Evolutionary conservation across 2,797 vertebrate species (phyloP), one percentile per base, ranked within the genome.

Genomic region (Fratercula arctica): DNA sequence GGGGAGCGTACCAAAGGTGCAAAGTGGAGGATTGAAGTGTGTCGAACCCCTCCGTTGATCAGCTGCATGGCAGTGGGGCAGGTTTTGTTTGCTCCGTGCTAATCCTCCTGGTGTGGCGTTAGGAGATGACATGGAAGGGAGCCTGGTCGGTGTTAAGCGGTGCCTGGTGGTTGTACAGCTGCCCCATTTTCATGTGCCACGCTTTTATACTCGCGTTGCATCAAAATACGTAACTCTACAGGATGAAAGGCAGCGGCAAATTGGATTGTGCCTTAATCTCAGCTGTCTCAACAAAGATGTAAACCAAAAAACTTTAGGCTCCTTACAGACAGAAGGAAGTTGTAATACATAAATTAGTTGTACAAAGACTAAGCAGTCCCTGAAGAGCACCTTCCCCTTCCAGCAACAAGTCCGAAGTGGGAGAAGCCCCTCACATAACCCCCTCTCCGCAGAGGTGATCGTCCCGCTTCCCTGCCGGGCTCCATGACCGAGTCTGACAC

Each of bases 401-500:
- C 64, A 59, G 45, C 28, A 48, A 6, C 8, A 33, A 31, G 79
- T 29, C 60, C 9, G 43, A 26, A 23, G 29, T 2, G 1, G 68
- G 57, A 75, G 59, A 46, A 57, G 60, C 43, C n/a, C 54, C 54
- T 39, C 18, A 9, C 0, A 5, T 35, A 15, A 53, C 24, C 6
- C 10, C 33, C 43, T 56, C 48, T 48, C 41, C 5, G 1, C 25
- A 20, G 61, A 29, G 45, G 3, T 9, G 51, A 60, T 37, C 0
- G 2, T 24, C 16, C 12, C 3, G 1, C 48, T 60, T 70, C 70
- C 56, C 41, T 12, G 92, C 23, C 4, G 4, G 33, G 33, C 60
- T 45, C 54, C 4, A 3, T 4, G 13, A 9, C 18, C 1, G 3
- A 8, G 9, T 10, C 9, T 3, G 20, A 21, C 7, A 16, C 46